Evolutionary conservation across 2,797 vertebrate species (phyloP), one percentile per base, ranked within the genome.

Genomic region (Hybognathus amarus): DNA sequence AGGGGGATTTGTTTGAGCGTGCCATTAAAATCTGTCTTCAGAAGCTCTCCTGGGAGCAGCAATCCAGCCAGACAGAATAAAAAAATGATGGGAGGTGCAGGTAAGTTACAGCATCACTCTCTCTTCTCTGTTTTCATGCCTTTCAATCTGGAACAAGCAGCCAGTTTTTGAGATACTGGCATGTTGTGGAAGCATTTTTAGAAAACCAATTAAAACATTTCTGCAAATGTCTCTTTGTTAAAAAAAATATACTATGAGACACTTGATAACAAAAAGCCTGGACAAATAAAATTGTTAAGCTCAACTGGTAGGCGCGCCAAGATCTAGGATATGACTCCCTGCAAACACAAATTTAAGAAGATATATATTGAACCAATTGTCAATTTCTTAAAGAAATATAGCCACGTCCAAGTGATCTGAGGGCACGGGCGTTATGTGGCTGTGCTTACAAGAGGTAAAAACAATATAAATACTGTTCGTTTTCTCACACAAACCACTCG

Each of bases 21-120:
- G 85, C 81, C 90, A 90, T 86, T 90, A 83, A 91, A 87, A 90
- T 90, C 86, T 66, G 64, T 90, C 90, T 91, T 91, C 82, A 90
- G 90, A 85, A 83, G 42, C 83, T 90, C 88, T 87, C 85, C 77
- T 50, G 83, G 87, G 89, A 91, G 87, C 83, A 77, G 78, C 70
- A 54, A 86, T 86, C 87, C 83, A 85, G 88, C 78, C 68, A 87
- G 69, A 87, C 77, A 90, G 42, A 40, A 45, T 30, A 85, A 90
- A 80, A 85, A 91, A 87, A 61, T 85, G 83, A 40, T 78, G 78
- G 86, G 75, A 70, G 69, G 77, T 33, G 70, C 77, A 64, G 80
- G 80, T 82, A 82, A 56, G 18, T 42, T 75, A 27, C 30, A 54
- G 11, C 36, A 68, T 52, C 8, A 20, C 27, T 76, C 18, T 56